Evolutionary conservation across 2,797 vertebrate genomes (phyloP), one percentile per base, ranked within the genome.

Genomic region (Esox masquinongy): DNA sequence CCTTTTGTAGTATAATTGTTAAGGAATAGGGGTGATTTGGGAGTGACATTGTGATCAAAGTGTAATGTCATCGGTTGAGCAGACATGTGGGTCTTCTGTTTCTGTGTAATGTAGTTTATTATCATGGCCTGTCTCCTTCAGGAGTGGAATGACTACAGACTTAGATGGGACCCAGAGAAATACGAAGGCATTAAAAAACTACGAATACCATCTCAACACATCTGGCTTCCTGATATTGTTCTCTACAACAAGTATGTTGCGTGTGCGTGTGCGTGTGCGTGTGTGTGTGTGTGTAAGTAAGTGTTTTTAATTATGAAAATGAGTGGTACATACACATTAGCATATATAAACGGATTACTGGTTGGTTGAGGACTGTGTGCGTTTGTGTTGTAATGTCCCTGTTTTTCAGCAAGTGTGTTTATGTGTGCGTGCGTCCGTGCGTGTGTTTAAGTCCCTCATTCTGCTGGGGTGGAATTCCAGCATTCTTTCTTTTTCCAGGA

Each of bases 151-250:
- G 94, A 95, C 83, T 95, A 95, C 85, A 90, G 94, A 79, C 87
- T 95, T 64, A 87, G 90, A 64, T 95, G 94, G 94, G 94, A 95
- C 74, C 94, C 94, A 0, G 91, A 90, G 34, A 90, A 94, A 71
- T 95, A 94, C 0, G 93, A 93, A 36, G 94, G 94, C 75, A 93
- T 95, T 74, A 93, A 93, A 76, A 94, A 93, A 86, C 85, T 95
- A 15, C 86, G 94, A 80, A 93, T 95, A 72, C 93, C 93, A 31
- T 94, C 94, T 19, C 93, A 91, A 77, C 92, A 90, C 80, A 93
- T 95, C 81, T 95, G 94, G 94, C 94, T 95, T 68, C 94, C 94
- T 66, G 94, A 95, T 74, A 95, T 95, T 24, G 94, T 95, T 50
- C 92, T 95, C 12, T 95, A 95, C 80, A 95, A 95, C 86, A 95